Evolutionary conservation across 2,797 vertebrate genomes (phyloP), one percentile per base, ranked within the genome.

Genomic region (Lepilemur septentrionalis): DNA sequence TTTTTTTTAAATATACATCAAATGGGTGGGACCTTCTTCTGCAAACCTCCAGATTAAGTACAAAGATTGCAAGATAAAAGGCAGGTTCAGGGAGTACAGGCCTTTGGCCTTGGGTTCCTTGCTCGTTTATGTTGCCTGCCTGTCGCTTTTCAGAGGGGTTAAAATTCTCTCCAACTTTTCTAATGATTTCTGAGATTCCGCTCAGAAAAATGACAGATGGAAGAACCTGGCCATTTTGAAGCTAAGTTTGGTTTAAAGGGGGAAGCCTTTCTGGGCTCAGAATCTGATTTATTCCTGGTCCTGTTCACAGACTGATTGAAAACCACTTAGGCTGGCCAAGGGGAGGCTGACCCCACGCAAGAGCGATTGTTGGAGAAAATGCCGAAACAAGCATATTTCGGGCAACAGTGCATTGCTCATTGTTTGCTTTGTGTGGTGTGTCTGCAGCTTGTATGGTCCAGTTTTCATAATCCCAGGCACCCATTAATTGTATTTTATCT

Each of bases 321-420:
- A 97, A 80, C 70, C 67, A 65, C 80, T 96, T 50, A 43, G 67
- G 88, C 20, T 67, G 55, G 72, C 46, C 38, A 30, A 14, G 23
- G 35, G 73, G 43, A 82, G 50, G 69, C 80, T 1, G 43, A 95
- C 94, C 93, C 96, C 87, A 88, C 90, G 94, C 89, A 96, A 96
- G 93, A 61, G 61, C 48, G 18, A 97, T 97, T 97, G 97, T 97
- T 97, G 92, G 48, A 79, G 88, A 96, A 98, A 97, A 94, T 96
- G 97, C 95, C 2, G 32, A 61, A 86, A 88, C 67, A 88, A 97
- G 97, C 97, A 94, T 89, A 96, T 97, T 96, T 96, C 91, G 80
- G 78, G 73, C 94, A 79, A 90, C 63, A 86, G 76, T 13, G 4
- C 59, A 79, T 89, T 92, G 91, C 93, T 95, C 83, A 80, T 87